These are phyloP conservation scores for Erpornis zantholeuca DNA, from an alignment of 2,113 vertebrate genomes.

Conservation along the genomic window DNA sequence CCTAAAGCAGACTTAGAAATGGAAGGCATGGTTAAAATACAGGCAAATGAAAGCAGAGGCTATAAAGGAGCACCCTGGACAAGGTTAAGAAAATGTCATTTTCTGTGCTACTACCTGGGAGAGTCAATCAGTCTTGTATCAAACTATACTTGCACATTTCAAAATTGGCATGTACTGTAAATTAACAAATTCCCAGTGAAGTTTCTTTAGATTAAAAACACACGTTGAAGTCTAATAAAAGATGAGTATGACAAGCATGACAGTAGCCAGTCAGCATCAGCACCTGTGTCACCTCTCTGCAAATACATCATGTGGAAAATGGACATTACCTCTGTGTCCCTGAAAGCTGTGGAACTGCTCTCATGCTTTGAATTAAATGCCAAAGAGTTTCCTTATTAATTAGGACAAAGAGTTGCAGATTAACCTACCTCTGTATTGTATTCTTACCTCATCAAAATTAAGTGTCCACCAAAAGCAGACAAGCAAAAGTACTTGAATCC, in stretches of 20 bases:
- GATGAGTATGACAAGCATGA: not conserved
- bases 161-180: not conserved
- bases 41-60: not conserved
- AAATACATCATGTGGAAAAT: not conserved
- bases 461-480: not conserved
- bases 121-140: not conserved
- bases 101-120: not conserved
- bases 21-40: not conserved
- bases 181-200: not conserved
- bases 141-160: not conserved
- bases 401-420: not conserved
- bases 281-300: not conserved
- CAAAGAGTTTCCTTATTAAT: not conserved
- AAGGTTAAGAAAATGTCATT: not conserved
- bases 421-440: not conserved
- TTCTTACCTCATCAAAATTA: not conserved
- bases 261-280: not conserved
- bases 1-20: not conserved
- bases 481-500: not conserved
- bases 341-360: not conserved
- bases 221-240: not conserved
- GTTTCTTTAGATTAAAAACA: not conserved
- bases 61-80: not conserved
- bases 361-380: not conserved
- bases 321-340: not conserved